phyloP scores from a whole-genome alignment of 2,888 invertebrate species.

The Acrobasis repandana region DNA sequence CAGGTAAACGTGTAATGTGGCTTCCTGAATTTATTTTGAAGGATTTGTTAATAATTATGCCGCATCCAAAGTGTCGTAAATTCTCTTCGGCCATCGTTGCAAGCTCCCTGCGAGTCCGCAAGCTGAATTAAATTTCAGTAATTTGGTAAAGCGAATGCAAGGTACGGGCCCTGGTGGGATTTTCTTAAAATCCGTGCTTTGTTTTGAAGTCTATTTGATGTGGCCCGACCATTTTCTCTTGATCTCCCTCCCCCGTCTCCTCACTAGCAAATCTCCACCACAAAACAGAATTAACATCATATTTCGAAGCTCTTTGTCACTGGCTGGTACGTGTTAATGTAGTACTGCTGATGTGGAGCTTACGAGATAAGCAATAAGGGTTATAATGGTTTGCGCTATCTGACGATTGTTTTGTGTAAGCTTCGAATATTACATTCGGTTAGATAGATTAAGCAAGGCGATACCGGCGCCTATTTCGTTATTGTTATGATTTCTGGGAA shows the following conservation, averaged over 20 bases:
- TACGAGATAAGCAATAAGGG: slow-evolving; percentile 46
- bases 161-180: slow-evolving; percentile 75
- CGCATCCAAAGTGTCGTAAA: slow-evolving; percentile 37
- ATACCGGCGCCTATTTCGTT: slow-evolving; percentile 56
- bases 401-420: slow-evolving; percentile 41
- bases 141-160: slow-evolving; percentile 81
- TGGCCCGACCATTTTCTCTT: slow-evolving; percentile 44
- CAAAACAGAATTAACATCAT: slow-evolving; percentile 27
- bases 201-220: slow-evolving; percentile 69
- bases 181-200: slow-evolving; percentile 78
- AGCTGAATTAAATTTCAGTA: slow-evolving; percentile 81
- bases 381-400: slow-evolving; percentile 42
- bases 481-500: slow-evolving; percentile 44
- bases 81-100: slow-evolving; percentile 28
- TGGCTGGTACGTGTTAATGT: slow-evolving; percentile 50
- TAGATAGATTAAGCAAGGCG: slow-evolving; percentile 61
- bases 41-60: slow-evolving; percentile 32
- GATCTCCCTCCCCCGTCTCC: slow-evolving; percentile 37
- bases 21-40: too few relatives aligned
- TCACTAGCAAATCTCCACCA: slow-evolving; percentile 16
- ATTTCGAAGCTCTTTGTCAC: slow-evolving; percentile 45
- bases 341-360: slow-evolving; percentile 43
- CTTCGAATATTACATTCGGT: slow-evolving; percentile 57
- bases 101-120: slow-evolving; percentile 63
- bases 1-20: too few relatives aligned